phyloP scores from a whole-genome alignment of 2,113 vertebrate species.

The Pterocles gutturalis region DNA sequence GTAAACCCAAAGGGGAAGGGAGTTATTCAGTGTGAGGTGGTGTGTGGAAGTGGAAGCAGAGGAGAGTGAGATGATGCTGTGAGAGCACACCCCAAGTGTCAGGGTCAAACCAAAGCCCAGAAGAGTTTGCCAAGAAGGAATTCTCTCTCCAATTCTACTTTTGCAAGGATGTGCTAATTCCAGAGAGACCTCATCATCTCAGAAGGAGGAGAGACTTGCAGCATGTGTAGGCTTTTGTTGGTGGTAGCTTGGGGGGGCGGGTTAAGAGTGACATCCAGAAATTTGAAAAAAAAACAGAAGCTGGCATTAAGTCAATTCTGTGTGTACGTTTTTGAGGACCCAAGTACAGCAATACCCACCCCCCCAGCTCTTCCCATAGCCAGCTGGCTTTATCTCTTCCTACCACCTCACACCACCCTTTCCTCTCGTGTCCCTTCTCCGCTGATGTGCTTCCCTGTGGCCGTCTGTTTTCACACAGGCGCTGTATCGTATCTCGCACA shows the following conservation, averaged over 20 bases:
- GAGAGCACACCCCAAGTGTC: neutral
- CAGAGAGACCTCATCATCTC: neutral
- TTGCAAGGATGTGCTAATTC: neutral
- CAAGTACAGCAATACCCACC: neutral
- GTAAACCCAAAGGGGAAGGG: neutral
- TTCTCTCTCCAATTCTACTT: neutral
- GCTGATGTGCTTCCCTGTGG: neutral
- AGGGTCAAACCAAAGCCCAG: neutral
- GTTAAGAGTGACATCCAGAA: neutral
- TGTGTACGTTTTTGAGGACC: neutral
- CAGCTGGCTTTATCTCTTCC: neutral
- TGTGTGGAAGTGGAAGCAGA: neutral
- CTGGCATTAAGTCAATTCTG: neutral
- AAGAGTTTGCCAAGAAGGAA: neutral
- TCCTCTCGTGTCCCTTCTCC: neutral
- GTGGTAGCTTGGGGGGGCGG: neutral
- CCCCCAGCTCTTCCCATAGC: neutral
- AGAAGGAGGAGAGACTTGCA: neutral
- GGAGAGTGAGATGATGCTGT: neutral
- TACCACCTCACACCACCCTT: neutral
- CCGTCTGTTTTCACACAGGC: neutral
- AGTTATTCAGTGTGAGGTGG: neutral
- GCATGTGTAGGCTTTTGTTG: neutral
- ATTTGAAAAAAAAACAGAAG: neutral
- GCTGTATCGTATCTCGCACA: neutral